Evolutionary conservation across 1,140 invertebrate species (phyloP).

Genomic region (fruit fly (Drosophila melanogaster)): DNA sequence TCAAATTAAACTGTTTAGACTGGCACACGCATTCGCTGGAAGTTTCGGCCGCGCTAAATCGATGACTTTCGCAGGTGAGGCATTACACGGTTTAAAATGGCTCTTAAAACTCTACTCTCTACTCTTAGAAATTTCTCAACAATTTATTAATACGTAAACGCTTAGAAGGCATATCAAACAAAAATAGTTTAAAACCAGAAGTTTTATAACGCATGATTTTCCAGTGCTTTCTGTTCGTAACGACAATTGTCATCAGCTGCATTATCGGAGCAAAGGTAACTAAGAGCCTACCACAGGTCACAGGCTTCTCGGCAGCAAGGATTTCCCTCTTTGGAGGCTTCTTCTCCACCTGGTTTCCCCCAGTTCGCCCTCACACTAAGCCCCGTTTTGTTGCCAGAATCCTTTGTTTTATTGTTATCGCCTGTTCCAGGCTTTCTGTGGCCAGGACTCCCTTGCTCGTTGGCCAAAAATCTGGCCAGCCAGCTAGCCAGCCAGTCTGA

Average conservation of each 20-base stretch:
- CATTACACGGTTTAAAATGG: no score
- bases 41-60: background rate
- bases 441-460: conserved; percentile 1
- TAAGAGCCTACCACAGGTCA: conserved; percentile 46
- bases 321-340: conserved; percentile 10
- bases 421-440: conserved; percentile 23
- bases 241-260: conserved; percentile 71
- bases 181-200: no score
- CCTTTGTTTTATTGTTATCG: conserved; percentile 69
- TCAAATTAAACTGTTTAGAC: conserved; percentile 43
- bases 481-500: conserved; percentile 50
- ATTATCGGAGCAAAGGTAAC: conserved; percentile 66
- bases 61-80: background rate
- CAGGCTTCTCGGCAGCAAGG: conserved; percentile 9
- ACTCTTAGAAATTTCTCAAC: no score
- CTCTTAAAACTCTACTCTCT: background rate
- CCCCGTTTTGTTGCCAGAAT: background rate
- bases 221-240: conserved; percentile 36
- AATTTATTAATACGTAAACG: no score
- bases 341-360: background rate
- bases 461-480: conserved; percentile 3
- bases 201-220: conserved; percentile 3
- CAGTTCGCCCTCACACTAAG: background rate
- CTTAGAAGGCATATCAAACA: no score
- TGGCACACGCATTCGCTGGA: background rate